A percentile compares a stretch with the other conserved stretches of the same genome.
Conservation (phyloP, 1,140 invertebrate genomes). For the Odontomachus brunneus region DNA sequence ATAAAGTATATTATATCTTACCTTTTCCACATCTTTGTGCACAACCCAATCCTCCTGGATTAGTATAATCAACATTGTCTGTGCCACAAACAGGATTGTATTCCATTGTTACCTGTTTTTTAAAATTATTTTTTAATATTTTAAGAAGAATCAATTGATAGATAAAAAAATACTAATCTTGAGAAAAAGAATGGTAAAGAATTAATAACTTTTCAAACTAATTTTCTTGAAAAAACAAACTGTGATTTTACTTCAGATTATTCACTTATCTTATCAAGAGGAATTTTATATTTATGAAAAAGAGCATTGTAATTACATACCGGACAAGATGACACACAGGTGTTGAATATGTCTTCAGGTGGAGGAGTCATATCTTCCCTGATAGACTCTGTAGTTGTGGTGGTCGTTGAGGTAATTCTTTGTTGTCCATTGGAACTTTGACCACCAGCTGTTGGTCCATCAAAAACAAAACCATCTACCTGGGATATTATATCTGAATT, state of each 20-base stretch:
- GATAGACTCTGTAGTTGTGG: not conserved
- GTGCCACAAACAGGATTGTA: slow-evolving; percentile 91
- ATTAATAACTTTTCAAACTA: not conserved
- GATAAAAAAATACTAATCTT: not conserved
- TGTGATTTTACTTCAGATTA: too few species aligned
- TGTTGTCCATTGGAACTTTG: not conserved
- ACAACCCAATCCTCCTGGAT: slow-evolving; percentile 87
- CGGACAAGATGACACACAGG: slow-evolving; percentile 60
- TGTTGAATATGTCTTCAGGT: not conserved
- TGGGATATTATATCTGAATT: not conserved
- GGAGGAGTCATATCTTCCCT: not conserved
- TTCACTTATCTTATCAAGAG: too few species aligned
- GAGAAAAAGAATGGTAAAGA: not conserved
- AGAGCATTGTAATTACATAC: slow-evolving; percentile 60
- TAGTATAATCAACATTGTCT: slow-evolving; percentile 88
- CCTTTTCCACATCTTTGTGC: slow-evolving; percentile 87
- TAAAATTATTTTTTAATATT: not conserved
- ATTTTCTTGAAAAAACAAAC: too few species aligned
- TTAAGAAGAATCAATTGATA: not conserved
- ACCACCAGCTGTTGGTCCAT: slow-evolving; percentile 64
- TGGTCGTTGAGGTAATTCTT: not conserved
- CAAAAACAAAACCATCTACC: slow-evolving; percentile 71
- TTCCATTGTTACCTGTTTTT: slow-evolving; percentile 85
- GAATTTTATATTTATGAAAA: not conserved
- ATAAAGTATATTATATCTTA: slow-evolving; percentile 71